Evolutionary conservation across 2,113 vertebrate genomes (phyloP).

Genomic region (Dunckerocampus dactyliophorus): DNA sequence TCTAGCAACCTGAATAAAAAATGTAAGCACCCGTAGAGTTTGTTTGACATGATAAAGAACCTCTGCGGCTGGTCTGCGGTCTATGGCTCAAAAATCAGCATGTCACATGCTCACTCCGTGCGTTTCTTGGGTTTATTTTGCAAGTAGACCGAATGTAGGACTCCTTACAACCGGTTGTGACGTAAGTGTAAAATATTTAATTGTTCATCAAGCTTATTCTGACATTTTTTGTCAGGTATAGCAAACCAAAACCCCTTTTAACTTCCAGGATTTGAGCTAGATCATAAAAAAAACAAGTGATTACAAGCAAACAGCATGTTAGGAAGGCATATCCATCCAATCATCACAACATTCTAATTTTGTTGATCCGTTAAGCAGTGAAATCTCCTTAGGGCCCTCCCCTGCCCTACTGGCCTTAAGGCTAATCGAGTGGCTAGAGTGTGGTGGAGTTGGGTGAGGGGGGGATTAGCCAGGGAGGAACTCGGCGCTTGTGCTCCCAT

Average conservation of each 20-base stretch:
- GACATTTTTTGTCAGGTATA: background rate
- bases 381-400: conserved; percentile 76
- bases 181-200: too few species aligned
- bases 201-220: too few species aligned
- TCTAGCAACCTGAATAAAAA: too few species aligned
- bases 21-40: too few species aligned
- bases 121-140: too few species aligned
- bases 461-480: conserved; percentile 48
- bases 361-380: conserved; percentile 79
- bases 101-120: too few species aligned
- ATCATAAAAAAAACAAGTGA: conserved; percentile 36
- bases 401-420: conserved; percentile 63
- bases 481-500: conserved; percentile 33
- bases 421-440: conserved; percentile 58
- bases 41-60: too few species aligned
- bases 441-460: conserved; percentile 54
- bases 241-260: conserved; percentile 19
- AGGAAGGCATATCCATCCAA: conserved; percentile 53
- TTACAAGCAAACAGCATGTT: conserved; percentile 58
- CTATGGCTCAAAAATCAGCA: too few species aligned
- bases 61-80: too few species aligned
- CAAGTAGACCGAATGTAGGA: too few species aligned
- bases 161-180: too few species aligned
- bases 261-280: conserved; percentile 30
- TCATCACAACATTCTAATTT: conserved; percentile 80